These are phyloP conservation scores for Asarcornis scutulata DNA, from an alignment of 2,113 vertebrate genomes.

Conservation along the genomic window DNA sequence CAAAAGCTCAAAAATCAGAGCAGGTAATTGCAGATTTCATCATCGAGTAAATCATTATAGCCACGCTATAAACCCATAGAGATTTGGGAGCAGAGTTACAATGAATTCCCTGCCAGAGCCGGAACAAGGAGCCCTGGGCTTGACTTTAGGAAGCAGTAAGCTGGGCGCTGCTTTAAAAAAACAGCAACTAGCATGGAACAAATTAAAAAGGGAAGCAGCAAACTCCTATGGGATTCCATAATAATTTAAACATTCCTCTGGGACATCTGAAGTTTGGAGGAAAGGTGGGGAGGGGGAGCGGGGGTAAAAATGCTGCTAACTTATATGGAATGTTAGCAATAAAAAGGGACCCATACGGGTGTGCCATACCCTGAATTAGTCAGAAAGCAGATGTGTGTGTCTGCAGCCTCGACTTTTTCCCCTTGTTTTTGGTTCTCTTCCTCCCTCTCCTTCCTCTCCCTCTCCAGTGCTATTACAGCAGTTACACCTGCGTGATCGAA, in stretches of 20 bases:
- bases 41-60: background rate
- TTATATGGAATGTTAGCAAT: background rate
- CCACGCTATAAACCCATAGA: background rate
- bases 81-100: background rate
- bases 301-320: background rate
- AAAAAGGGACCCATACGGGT: background rate
- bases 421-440: background rate
- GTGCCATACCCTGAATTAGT: background rate
- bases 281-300: background rate
- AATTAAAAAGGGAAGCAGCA: conserved; percentile 24
- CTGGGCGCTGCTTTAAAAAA: conserved; percentile 29
- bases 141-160: background rate
- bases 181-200: background rate
- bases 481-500: background rate
- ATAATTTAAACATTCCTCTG: conserved; percentile 41
- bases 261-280: conserved; percentile 1
- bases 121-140: background rate
- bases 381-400: conserved; percentile 5
- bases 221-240: conserved; percentile 24
- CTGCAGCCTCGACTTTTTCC: background rate
- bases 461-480: background rate
- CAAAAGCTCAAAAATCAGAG: background rate
- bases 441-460: background rate
- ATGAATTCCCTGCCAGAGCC: background rate
- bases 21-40: conserved; percentile 12